Evolutionary conservation across 2,113 vertebrate species (phyloP), one percentile per base, ranked within the genome.

Genomic region (Diadophis punctatus): DNA sequence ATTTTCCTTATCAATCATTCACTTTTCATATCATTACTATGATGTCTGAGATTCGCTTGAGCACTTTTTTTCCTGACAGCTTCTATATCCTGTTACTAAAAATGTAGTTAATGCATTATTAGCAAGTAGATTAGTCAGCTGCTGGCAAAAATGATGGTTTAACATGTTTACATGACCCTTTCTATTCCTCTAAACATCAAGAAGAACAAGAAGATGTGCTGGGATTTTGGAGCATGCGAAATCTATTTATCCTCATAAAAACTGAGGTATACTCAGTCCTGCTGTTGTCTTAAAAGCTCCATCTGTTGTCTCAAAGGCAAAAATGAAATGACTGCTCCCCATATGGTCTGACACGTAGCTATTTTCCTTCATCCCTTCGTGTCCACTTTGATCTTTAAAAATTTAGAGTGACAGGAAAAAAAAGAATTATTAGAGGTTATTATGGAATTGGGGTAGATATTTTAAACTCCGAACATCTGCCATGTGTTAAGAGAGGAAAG

Each of bases 61-160:
- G 11, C 89, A 30, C 74, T 89, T 56, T 86, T 49, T 89, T 49
- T 93, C 93, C 95, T 93, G 95, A 95, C 96, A 96, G 93, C 23
- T 94, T 93, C 92, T 43, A 48, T 92, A 93, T 89, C 95, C 52
- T 25, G 30, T 22, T 86, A 60, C 95, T 93, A 68, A 87, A 91
- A 92, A 92, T 90, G 93, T 94, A 87, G 91, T 93, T 91, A 94
- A 89, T 60, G 90, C 96, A 91, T 94, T 91, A 89, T 91, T 80
- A 93, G 90, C 93, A 91, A 93, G 55, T 27, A 74, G 95, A 92
- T 91, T 95, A 95, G 91, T 91, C 43, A 74, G 93, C 91, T 86
- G 96, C 95, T 86, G 95, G 88, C 91, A 68, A 90, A 93, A 90
- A 53, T 94, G 95, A 95, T 91, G 89, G 94, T 87, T 58, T 60